A percentile compares a stretch with the other conserved stretches of the same genome.
These are phyloP conservation scores for Crax fasciolata DNA, from an alignment of 2,797 vertebrate genomes.

Conservation along the genomic window DNA sequence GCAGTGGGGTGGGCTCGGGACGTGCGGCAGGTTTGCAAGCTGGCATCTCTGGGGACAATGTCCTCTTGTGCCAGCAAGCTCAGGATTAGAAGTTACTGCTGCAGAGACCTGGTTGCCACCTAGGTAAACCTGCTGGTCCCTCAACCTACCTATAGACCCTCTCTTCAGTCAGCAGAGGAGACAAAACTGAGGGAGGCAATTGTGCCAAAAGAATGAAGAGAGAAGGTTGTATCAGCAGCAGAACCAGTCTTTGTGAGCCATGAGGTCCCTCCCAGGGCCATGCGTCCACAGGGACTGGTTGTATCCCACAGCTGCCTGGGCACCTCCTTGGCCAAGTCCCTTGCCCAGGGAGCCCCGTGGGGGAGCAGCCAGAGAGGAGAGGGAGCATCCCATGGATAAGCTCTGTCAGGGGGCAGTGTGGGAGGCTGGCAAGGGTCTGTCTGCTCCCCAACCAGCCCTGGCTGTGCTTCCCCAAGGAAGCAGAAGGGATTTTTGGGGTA, in stretches of 20 bases:
- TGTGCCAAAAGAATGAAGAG: background rate
- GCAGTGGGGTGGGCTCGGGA: background rate
- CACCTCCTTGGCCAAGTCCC: background rate
- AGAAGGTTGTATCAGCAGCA: background rate
- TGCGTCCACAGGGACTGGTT: background rate
- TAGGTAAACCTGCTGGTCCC: background rate
- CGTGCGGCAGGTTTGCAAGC: background rate
- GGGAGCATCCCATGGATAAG: background rate
- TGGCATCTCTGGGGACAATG: background rate
- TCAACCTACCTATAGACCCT: rapidly evolving
- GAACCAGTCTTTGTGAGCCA: background rate
- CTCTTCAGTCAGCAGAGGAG: background rate
- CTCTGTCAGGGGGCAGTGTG: background rate
- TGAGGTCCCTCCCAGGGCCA: background rate
- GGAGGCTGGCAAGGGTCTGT: background rate
- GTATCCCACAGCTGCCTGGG: background rate
- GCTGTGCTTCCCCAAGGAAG: background rate
- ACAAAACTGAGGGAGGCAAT: background rate
- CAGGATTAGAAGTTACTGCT: background rate
- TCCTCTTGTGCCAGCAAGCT: background rate
- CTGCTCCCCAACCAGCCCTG: background rate
- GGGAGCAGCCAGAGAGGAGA: background rate
- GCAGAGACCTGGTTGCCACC: background rate
- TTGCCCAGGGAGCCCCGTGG: background rate
- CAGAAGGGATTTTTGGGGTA: background rate